These are phyloP conservation scores for Heliconius hewitsoni DNA, from an alignment of 1,140 invertebrate genomes.

Conservation along the genomic window DNA sequence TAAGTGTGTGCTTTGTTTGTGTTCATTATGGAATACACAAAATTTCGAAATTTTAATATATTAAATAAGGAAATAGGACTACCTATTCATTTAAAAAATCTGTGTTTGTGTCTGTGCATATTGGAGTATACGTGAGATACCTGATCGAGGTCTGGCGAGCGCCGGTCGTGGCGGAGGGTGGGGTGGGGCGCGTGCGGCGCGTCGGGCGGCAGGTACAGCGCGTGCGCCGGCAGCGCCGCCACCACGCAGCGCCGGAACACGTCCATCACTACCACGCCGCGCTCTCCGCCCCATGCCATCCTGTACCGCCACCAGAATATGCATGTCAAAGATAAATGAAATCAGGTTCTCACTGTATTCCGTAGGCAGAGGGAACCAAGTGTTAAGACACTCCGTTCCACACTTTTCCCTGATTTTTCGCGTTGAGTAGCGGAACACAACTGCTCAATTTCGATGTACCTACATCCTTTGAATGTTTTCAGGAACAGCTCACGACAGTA, in stretches of 20 bases:
- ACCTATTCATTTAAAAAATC: too few relatives aligned
- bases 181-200: constrained; percentile 77
- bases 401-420: not conserved
- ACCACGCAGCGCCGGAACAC: constrained; percentile 95
- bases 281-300: constrained; percentile 97
- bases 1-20: not conserved
- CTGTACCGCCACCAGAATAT: constrained; percentile 77
- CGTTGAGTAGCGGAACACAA: too few relatives aligned
- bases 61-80: too few relatives aligned
- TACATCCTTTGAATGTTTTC: too few relatives aligned
- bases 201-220: constrained; percentile 92
- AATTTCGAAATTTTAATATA: too few relatives aligned
- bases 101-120: not conserved
- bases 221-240: constrained; percentile 90
- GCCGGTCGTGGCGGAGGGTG: constrained; percentile 84
- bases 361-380: not conserved
- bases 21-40: not conserved
- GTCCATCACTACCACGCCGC: constrained; percentile 96
- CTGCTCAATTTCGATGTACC: too few relatives aligned
- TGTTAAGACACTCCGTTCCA: not conserved
- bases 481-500: too few relatives aligned
- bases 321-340: not conserved
- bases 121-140: constrained; percentile 78
- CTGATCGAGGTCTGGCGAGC: constrained; percentile 95
- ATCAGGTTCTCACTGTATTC: not conserved